Evolutionary conservation across 1,140 invertebrate genomes (phyloP).

Genomic region (Micrasema minimum): DNA sequence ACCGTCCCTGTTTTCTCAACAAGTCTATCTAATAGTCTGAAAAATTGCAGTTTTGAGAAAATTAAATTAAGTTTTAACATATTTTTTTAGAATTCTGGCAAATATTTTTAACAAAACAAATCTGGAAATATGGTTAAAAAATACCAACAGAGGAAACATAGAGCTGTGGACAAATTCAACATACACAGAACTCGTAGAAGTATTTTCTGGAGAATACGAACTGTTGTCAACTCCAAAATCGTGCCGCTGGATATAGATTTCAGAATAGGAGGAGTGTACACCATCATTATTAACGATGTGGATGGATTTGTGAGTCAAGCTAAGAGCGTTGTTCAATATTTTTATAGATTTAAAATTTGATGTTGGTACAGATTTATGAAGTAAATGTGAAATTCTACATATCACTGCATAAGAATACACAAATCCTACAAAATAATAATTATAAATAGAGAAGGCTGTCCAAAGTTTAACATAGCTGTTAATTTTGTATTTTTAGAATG

Average conservation of each 20-base stretch:
- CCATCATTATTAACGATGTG: slow-evolving; percentile 63
- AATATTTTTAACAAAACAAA: slow-evolving; percentile 69
- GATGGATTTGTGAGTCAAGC: slow-evolving; percentile 36
- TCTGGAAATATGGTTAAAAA: slow-evolving; percentile 55
- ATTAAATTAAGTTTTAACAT: too few species aligned
- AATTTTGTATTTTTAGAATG: slow-evolving; percentile 60
- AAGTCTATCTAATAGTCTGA: too few species aligned
- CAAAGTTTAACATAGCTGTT: too few species aligned
- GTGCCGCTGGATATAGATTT: slow-evolving; percentile 57
- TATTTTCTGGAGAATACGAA: slow-evolving; percentile 61
- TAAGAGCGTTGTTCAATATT: neutral
- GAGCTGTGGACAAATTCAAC: slow-evolving; percentile 54
- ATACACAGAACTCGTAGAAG: slow-evolving; percentile 57
- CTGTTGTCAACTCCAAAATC: slow-evolving; percentile 56
- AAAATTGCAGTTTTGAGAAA: too few species aligned
- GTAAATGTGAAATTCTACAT: too few species aligned
- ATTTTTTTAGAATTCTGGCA: slow-evolving; percentile 45
- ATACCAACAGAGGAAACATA: slow-evolving; percentile 56
- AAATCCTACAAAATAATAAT: too few species aligned
- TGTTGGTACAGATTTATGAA: too few species aligned
- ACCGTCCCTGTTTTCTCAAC: too few species aligned
- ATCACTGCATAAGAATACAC: too few species aligned
- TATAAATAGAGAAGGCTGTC: too few species aligned
- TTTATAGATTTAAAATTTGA: too few species aligned
- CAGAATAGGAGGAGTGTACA: slow-evolving; percentile 70